Conservation (phyloP, 2,888 invertebrate species). For the Eupithecia tripunctaria region DNA sequence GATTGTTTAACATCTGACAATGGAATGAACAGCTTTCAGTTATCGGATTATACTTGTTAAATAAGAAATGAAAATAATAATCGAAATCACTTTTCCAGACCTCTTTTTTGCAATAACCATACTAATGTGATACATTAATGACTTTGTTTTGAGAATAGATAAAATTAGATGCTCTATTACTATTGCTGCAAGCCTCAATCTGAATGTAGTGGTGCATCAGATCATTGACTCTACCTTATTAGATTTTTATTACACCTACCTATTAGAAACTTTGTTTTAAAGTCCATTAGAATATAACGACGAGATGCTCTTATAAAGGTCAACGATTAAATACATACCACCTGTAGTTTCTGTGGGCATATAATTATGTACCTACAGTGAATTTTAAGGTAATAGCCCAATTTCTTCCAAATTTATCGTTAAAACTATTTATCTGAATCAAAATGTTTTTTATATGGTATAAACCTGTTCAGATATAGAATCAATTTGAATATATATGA, state of each 20-base stretch:
- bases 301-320: conserved; percentile 47
- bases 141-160: no score
- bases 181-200: no score
- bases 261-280: conserved; percentile 22
- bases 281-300: conserved; percentile 54
- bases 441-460: conserved; percentile 52
- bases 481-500: conserved; percentile 60
- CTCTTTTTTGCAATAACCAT: not conserved
- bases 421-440: conserved; percentile 66
- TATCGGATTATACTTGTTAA: no score
- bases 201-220: no score
- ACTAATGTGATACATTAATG: no score
- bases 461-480: conserved; percentile 53
- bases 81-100: not conserved
- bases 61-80: not conserved
- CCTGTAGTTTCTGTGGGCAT: conserved; percentile 65
- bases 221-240: conserved; percentile 1
- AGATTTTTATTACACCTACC: conserved; percentile 19
- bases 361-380: conserved; percentile 62
- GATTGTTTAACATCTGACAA: no score
- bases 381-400: conserved; percentile 66
- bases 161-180: no score
- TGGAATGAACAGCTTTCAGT: no score
- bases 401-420: conserved; percentile 68
- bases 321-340: conserved; percentile 64